These are phyloP conservation scores for Eptatretus burgeri DNA, from an alignment of 2,113 vertebrate species.

Conservation along the genomic window DNA sequence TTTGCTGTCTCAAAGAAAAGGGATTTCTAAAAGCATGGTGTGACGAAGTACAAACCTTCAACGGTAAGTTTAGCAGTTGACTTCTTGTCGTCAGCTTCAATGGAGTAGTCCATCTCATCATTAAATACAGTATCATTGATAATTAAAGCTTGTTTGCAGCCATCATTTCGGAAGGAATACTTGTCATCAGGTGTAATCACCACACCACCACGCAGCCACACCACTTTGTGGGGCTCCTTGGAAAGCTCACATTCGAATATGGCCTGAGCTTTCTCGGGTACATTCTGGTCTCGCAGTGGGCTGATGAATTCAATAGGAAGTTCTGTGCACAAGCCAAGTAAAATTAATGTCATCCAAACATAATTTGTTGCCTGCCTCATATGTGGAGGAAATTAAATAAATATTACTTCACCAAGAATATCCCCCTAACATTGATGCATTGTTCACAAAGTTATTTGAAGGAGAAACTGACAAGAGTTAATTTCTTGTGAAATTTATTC, in stretches of 20 bases:
- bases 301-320: not conserved
- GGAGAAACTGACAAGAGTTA: too few relatives aligned
- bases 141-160: not conserved
- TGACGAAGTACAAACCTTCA: not conserved
- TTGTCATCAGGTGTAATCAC: not conserved
- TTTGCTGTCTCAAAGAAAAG: too few relatives aligned
- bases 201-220: slow-evolving; percentile 1
- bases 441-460: too few relatives aligned
- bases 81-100: slow-evolving; percentile 2
- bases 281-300: slow-evolving; percentile 2
- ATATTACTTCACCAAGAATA: too few relatives aligned
- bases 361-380: too few relatives aligned
- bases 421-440: too few relatives aligned
- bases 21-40: not conserved
- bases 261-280: slow-evolving; percentile 4
- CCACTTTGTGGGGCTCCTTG: slow-evolving; percentile 4
- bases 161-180: not conserved
- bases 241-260: not conserved
- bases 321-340: not conserved
- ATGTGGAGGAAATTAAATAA: too few relatives aligned
- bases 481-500: too few relatives aligned
- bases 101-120: not conserved
- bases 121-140: slow-evolving; percentile 3
- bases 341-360: too few relatives aligned
- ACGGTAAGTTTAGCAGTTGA: slow-evolving; percentile 1